Conservation (phyloP, 2,888 invertebrate species). For the Neocrepidodera transversa region DNA sequence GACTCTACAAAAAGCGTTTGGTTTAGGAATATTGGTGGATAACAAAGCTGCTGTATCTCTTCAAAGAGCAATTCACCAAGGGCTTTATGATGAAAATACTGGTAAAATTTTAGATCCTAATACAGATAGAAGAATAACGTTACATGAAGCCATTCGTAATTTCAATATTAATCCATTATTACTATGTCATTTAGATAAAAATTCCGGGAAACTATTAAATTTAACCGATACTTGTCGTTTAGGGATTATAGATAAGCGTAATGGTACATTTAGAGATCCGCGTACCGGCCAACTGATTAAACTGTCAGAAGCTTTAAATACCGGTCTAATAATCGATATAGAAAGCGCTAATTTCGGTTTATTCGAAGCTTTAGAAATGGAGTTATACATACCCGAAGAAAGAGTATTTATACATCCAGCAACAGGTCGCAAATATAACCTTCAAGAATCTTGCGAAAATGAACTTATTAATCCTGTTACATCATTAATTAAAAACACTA, state of each 20-base stretch:
- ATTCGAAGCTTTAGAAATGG: slow-evolving; percentile 80
- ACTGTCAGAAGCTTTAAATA: slow-evolving; percentile 76
- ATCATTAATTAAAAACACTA: slow-evolving; percentile 76
- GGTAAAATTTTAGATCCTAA: slow-evolving; percentile 85
- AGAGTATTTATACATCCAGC: slow-evolving; percentile 78
- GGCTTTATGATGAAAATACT: slow-evolving; percentile 79
- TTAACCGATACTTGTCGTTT: slow-evolving; percentile 82
- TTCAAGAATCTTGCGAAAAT: slow-evolving; percentile 76
- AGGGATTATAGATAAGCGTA: slow-evolving; percentile 81
- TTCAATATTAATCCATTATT: slow-evolving; percentile 81
- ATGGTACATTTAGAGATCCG: slow-evolving; percentile 79
- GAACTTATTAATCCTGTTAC: slow-evolving; percentile 79
- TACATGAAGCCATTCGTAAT: slow-evolving; percentile 83
- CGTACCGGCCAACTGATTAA: slow-evolving; percentile 71
- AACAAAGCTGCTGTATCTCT: slow-evolving; percentile 82
- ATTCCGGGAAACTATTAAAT: slow-evolving; percentile 73
- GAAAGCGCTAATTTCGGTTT: slow-evolving; percentile 83
- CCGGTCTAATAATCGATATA: slow-evolving; percentile 85
- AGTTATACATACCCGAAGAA: slow-evolving; percentile 74
- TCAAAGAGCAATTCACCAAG: slow-evolving; percentile 85
- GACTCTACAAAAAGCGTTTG: slow-evolving; percentile 78
- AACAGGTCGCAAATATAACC: slow-evolving; percentile 74
- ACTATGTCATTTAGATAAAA: slow-evolving; percentile 82
- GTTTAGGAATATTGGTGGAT: slow-evolving; percentile 80
- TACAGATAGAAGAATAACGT: slow-evolving; percentile 78